Evolutionary conservation across 64 coral and sea anemone genomes (phyloP), one percentile per base, ranked within the genome.

Genomic region (Montipora foliosa): DNA sequence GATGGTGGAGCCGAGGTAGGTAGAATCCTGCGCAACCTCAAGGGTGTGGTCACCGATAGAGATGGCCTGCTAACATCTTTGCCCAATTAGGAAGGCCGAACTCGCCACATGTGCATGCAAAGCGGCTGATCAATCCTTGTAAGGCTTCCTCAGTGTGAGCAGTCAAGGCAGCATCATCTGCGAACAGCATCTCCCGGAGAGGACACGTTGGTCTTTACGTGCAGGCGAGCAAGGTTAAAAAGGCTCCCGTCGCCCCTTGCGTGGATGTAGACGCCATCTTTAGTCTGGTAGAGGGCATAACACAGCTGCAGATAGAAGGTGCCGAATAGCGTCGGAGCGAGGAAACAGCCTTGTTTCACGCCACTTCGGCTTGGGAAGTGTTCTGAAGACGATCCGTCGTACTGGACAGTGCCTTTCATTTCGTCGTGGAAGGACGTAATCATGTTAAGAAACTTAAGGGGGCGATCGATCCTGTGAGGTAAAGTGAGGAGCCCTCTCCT

Each of bases 1-100:
- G 58, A 90, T 68, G 75, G 89, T 90, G 57, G 89, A 90, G 1
- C 89, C 77, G 7, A 80, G 76, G 78, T 81, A 90, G 1, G 88
- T 79, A 46, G 79, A 90, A 55, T 81, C 51, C 12, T 80, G 89
- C 57, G 80, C 77, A 4, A 81, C 89, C 3, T 90, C 76, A 0
- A 80, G 58, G 24, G 80, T 5, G 49, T 80, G 51, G 76, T 50
- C 14, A 17, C 49, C 21, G 57, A 80, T 90, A 59, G 57, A 45
- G 55, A 50, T 76, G 49, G 47, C 1, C 1, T 57, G 9, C 7
- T 16, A 29, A 66, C 44, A 47, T 90, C 45, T 3, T 90, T 76
- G 11, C 75, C 88, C 88, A 90, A 22, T 22, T 22, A n/a, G 22
- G 0, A 0, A 22, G 22, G 22, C 22, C 22, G 22, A 22, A 22